Percentiles rank a stretch among this genome's conserved stretches.
These are phyloP conservation scores for Rhincodon typus DNA, from an alignment of 2,797 vertebrate species.

Conservation along the genomic window DNA sequence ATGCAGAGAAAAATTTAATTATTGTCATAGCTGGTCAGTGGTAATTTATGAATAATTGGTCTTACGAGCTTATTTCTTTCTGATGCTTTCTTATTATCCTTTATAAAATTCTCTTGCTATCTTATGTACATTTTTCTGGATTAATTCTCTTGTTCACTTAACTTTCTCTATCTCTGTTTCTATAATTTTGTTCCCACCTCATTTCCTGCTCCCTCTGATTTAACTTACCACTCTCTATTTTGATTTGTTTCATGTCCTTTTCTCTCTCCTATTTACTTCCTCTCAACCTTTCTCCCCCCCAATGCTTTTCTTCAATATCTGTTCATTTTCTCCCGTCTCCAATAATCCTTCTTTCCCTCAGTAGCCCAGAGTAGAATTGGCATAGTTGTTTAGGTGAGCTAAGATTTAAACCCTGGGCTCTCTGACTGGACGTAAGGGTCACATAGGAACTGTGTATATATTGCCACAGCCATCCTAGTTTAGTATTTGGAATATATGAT, in stretches of 20 bases:
- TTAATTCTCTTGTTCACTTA: neutral
- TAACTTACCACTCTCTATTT: neutral
- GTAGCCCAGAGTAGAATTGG: neutral
- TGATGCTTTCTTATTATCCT: neutral
- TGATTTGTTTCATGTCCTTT: neutral
- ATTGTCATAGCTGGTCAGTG: neutral
- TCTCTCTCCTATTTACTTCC: neutral
- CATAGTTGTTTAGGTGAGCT: neutral
- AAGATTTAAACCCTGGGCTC: neutral
- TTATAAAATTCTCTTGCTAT: neutral
- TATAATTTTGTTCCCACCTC: neutral
- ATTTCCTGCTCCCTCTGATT: neutral
- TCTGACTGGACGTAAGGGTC: neutral
- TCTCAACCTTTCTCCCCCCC: neutral
- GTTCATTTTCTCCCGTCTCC: neutral
- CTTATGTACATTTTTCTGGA: neutral
- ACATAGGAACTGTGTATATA: neutral
- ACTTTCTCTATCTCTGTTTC: neutral
- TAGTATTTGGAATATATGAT: neutral
- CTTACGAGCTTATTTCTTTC: neutral
- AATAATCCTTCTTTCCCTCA: neutral
- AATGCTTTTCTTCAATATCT: neutral
- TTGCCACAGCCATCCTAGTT: conserved; percentile 6
- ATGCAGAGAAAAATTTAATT: neutral
- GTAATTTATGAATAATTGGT: neutral